A percentile compares a stretch with the other conserved stretches of the same genome.
These are phyloP conservation scores for Hirtodrosophila cameraria DNA, from an alignment of 2,888 invertebrate genomes.

Conservation along the genomic window DNA sequence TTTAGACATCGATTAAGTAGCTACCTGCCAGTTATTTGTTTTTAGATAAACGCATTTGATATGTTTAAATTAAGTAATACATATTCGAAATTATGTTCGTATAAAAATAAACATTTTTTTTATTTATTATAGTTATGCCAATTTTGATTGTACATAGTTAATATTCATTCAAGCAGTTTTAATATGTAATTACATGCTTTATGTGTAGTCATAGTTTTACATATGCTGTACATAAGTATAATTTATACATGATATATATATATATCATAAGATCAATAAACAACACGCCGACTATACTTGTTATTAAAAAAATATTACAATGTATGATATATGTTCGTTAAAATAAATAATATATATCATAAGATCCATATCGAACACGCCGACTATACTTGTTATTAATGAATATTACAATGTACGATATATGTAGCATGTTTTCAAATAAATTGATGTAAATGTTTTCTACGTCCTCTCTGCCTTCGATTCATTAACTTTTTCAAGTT, in stretches of 20 bases:
- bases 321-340: background rate
- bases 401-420: slow-evolving; percentile 10
- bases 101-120: background rate
- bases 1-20: slow-evolving; percentile 41
- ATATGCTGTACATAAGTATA: slow-evolving; percentile 22
- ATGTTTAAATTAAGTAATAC: background rate
- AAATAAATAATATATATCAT: slow-evolving; percentile 1
- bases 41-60: slow-evolving; percentile 8
- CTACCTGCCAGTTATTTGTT: slow-evolving; percentile 31
- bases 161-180: background rate
- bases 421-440: slow-evolving; percentile 4
- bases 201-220: slow-evolving; percentile 31
- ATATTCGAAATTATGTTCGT: too few species aligned
- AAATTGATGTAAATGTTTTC: slow-evolving; percentile 36
- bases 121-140: slow-evolving; percentile 17
- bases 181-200: background rate
- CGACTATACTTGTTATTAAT: slow-evolving; percentile 29
- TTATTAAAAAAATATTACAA: slow-evolving; percentile 15
- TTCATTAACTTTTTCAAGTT: background rate
- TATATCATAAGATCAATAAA: slow-evolving; percentile 6
- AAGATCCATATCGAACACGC: slow-evolving; percentile 23
- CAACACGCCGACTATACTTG: slow-evolving; percentile 36
- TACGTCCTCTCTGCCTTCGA: background rate
- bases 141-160: slow-evolving; percentile 34
- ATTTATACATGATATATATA: background rate